A percentile compares a stretch with the other conserved stretches of the same genome.
phyloP scores from a whole-genome alignment of 2,888 invertebrate genomes.

The Pristionchus exspectatus region DNA sequence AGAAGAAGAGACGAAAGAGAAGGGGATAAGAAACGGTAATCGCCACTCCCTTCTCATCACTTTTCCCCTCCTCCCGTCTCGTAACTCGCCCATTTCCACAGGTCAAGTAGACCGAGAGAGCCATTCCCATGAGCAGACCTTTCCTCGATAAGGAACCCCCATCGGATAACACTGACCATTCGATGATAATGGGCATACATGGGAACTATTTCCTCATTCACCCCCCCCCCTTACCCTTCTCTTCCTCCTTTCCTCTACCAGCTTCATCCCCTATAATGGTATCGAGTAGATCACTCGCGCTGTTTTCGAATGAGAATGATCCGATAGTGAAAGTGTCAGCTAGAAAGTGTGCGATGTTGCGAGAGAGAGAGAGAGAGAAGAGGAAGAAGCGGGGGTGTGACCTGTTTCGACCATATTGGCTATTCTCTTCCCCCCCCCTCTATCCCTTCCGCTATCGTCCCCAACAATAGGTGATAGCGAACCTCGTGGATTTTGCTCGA shows the following conservation, averaged over 20 bases:
- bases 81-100: background rate
- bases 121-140: background rate
- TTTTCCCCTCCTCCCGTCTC: background rate
- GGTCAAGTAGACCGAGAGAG: too few species aligned
- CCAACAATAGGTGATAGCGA: too few species aligned
- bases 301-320: constrained; percentile 20
- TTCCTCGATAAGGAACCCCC: background rate
- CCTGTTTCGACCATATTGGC: background rate
- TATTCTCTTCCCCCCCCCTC: background rate
- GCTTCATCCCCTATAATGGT: background rate
- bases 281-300: background rate
- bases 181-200: background rate
- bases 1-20: background rate
- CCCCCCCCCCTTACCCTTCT: background rate
- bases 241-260: background rate
- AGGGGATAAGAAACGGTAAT: constrained; percentile 42
- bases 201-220: background rate
- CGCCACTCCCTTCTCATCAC: constrained; percentile 5
- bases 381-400: constrained; percentile 27
- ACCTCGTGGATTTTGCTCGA: too few species aligned
- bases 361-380: constrained; percentile 26
- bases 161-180: background rate
- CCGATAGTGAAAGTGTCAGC: constrained; percentile 5
- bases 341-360: background rate
- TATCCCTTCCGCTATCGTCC: constrained; percentile 3